These are phyloP conservation scores for Capitella teleta DNA, from an alignment of 1,140 invertebrate genomes.

Conservation along the genomic window DNA sequence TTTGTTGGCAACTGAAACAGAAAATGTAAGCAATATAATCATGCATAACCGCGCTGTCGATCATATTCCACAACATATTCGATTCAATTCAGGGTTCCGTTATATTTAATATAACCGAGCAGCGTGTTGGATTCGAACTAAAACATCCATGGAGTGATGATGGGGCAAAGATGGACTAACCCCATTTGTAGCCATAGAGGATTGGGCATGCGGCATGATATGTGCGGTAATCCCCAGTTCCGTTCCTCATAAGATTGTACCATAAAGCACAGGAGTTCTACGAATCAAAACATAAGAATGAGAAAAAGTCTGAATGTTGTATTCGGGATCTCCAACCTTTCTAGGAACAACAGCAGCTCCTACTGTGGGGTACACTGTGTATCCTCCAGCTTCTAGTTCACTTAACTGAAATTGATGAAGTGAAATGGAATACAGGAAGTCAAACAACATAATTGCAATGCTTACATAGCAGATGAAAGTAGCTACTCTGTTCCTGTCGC, in stretches of 20 bases:
- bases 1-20: not conserved
- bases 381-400: constrained; percentile 87
- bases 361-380: constrained; percentile 83
- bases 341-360: constrained; percentile 68
- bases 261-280: constrained; percentile 82
- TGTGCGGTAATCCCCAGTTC: constrained; percentile 85
- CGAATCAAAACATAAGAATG: not conserved
- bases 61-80: not conserved
- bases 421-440: not conserved
- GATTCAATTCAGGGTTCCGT: not conserved
- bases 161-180: constrained; percentile 29
- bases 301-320: too few species aligned
- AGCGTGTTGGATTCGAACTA: not conserved
- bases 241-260: constrained; percentile 83
- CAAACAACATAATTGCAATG: constrained; percentile 11
- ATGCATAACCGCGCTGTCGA: not conserved
- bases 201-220: constrained; percentile 96
- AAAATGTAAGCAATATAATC: not conserved
- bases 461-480: constrained; percentile 78
- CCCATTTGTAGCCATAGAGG: constrained; percentile 90
- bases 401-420: constrained; percentile 61
- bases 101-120: not conserved
- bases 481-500: constrained; percentile 83
- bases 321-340: too few species aligned
- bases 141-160: not conserved